Conservation (phyloP, 2,113 vertebrate species). For the Sphyrna mokarran region DNA sequence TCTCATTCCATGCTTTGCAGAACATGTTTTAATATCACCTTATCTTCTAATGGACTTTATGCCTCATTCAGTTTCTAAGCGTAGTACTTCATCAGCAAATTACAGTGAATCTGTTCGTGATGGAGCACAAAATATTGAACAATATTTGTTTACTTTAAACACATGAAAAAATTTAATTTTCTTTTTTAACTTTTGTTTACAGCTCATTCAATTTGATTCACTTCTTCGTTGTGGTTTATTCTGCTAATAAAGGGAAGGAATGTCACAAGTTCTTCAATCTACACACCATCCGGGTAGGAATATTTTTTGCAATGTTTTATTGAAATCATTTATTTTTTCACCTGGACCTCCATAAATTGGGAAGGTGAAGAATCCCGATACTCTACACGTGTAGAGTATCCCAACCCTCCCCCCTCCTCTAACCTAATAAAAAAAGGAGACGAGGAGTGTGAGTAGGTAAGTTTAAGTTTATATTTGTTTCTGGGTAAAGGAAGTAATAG, state of each 20-base stretch:
- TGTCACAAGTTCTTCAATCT: not conserved
- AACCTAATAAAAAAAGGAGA: too few species aligned
- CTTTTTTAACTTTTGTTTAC: not conserved
- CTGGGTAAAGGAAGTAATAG: too few species aligned
- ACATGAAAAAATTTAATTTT: not conserved
- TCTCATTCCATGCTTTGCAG: not conserved
- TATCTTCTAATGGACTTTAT: not conserved
- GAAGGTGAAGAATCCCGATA: too few species aligned
- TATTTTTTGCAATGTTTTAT: not conserved
- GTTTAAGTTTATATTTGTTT: too few species aligned
- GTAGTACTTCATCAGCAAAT: not conserved
- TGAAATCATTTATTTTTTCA: not conserved
- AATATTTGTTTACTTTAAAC: not conserved
- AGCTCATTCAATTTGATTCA: not conserved
- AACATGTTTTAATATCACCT: not conserved
- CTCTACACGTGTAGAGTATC: too few species aligned
- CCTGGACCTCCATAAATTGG: too few species aligned
- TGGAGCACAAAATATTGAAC: not conserved
- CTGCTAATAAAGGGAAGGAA: not conserved
- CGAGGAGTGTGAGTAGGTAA: too few species aligned
- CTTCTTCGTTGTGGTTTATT: not conserved
- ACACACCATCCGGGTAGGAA: slow-evolving; percentile 19
- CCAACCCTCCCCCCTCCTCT: too few species aligned
- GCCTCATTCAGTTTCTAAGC: not conserved
- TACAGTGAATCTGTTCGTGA: not conserved